These are phyloP conservation scores for Acleris laterana DNA, from an alignment of 2,888 invertebrate species.

Conservation along the genomic window DNA sequence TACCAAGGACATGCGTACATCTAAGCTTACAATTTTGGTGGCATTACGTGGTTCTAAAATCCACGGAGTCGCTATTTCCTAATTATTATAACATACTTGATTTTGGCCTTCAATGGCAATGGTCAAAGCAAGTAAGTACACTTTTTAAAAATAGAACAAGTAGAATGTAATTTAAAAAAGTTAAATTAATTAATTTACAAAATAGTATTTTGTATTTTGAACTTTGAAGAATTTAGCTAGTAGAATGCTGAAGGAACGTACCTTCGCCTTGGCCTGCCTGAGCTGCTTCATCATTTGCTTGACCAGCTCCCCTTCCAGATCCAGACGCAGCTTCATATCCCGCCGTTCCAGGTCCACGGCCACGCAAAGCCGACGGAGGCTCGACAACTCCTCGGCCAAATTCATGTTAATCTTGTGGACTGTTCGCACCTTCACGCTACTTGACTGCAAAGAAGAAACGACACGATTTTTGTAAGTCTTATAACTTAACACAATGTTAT, in stretches of 20 bases:
- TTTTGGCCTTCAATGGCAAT: too few species aligned
- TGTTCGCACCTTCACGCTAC: slow-evolving; percentile 76
- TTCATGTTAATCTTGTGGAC: slow-evolving; percentile 85
- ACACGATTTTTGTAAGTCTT: background rate
- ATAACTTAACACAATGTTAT: background rate
- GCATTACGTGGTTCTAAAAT: too few species aligned
- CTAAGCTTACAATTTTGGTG: too few species aligned
- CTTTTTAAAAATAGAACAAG: too few species aligned
- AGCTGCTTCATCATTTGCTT: slow-evolving; percentile 86
- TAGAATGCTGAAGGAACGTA: slow-evolving; percentile 36
- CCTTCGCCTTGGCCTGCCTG: slow-evolving; percentile 77
- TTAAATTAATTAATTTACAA: too few species aligned
- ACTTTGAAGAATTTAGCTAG: too few species aligned
- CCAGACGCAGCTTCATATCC: slow-evolving; percentile 79
- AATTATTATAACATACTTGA: too few species aligned
- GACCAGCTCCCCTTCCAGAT: slow-evolving; percentile 87
- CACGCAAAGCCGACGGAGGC: slow-evolving; percentile 79
- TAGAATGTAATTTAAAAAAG: too few species aligned
- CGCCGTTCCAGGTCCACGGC: slow-evolving; percentile 83
- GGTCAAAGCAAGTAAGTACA: too few species aligned
- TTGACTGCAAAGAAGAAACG: slow-evolving; percentile 47
- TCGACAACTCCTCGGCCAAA: slow-evolving; percentile 81
- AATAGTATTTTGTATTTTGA: too few species aligned
- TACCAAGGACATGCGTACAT: too few species aligned
- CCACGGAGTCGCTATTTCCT: too few species aligned